Evolutionary conservation across 2,797 vertebrate species (phyloP).

Genomic region (Garrulus glandarius): DNA sequence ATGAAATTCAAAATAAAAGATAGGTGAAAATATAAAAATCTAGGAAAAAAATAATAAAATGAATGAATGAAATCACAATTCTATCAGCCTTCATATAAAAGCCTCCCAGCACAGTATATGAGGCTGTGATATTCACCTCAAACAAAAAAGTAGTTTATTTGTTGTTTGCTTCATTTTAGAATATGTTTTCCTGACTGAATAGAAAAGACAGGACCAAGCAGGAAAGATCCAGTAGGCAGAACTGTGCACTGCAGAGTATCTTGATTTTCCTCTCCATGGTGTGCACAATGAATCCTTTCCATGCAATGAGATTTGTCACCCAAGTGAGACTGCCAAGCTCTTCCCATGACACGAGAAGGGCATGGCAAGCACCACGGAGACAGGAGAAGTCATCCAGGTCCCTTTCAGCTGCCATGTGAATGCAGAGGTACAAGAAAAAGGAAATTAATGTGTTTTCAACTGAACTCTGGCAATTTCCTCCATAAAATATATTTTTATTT

Average conservation of each 20-base stretch:
- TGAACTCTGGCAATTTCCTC: neutral
- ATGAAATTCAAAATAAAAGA: neutral
- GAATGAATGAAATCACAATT: neutral
- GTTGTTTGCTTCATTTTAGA: neutral
- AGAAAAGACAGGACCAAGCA: neutral
- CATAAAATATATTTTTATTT: neutral
- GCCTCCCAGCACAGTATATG: neutral
- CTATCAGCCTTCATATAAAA: neutral
- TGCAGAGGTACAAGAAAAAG: neutral
- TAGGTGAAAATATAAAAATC: neutral
- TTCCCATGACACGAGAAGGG: accelerated
- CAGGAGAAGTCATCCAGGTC: neutral
- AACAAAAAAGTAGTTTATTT: no score
- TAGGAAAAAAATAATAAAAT: neutral
- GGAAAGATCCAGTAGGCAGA: neutral
- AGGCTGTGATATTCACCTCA: neutral
- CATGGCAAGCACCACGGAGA: accelerated
- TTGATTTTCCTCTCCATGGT: accelerated
- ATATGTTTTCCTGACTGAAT: neutral
- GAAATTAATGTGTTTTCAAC: neutral
- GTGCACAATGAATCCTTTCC: neutral
- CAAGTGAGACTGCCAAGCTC: neutral
- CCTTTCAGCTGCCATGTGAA: neutral
- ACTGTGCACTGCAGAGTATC: neutral
- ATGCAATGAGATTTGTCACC: neutral